Evolutionary conservation across 2,113 vertebrate species (phyloP), one percentile per base, ranked within the genome.

Genomic region (Poeciliopsis prolifica): DNA sequence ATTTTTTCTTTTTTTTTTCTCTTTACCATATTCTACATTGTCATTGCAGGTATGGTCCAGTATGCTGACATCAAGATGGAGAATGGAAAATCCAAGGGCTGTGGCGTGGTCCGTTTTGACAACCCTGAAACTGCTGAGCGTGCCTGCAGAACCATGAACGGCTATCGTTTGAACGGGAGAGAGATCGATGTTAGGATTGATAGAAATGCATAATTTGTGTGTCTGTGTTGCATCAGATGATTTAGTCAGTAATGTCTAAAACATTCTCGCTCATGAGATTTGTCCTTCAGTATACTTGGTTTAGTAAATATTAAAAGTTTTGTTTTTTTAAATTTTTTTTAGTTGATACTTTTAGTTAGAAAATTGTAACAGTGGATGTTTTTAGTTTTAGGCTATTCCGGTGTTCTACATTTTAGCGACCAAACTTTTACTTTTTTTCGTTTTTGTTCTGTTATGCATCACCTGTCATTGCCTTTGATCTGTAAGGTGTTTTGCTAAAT

Each of bases 31-130:
- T 9, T 22, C 10, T 1, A 14, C 1, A 35, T 71, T 11, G 24
- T 67, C 70, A 65, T 7, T 85, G 31, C 72, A 99, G 98, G 98
- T 48, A 96, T 97, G 0, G 98, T 99, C 71, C 96, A 98, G 79
- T 99, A 98, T 58, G 98, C 98, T 0, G 98, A 99, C 80, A 98
- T 99, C 78, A 99, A 98, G 93, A 98, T 97, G 96, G 97, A 99
- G 89, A 99, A 98, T 0, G 98, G 98, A 19, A 99, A 98, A 78
- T 99, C 98, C n/a, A 99, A 99, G 92, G 98, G 98, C 31, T 99
- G 98, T 22, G 98, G 98, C 0, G 97, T 98, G 84, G 97, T 99
- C 51, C 93, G 97, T 37, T 99, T 99, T 11, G 97, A 99, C 86
- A 97, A 92, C 3, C 97, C 97, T 0, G 98, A 99, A 86, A 96